A percentile compares a stretch with the other conserved stretches of the same genome.
phyloP scores from a whole-genome alignment of 2,888 invertebrate genomes.

The Drosophila falleni region DNA sequence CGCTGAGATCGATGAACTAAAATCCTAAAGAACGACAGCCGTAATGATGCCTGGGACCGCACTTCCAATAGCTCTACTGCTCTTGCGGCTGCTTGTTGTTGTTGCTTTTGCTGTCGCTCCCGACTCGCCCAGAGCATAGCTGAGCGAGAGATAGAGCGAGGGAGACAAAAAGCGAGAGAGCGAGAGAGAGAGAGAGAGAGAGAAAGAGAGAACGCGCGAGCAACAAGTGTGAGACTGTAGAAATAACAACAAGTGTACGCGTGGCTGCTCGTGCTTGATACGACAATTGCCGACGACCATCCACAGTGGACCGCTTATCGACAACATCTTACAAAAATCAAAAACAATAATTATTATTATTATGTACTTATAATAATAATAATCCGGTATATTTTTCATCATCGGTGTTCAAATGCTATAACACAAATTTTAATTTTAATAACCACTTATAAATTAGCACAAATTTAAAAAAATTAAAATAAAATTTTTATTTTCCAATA shows the following conservation, averaged over 20 bases:
- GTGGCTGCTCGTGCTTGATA: conserved; percentile 59
- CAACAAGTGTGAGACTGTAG: conserved; percentile 20
- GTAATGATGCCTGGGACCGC: conserved; percentile 62
- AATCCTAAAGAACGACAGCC: conserved; percentile 73
- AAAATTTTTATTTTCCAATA: neutral
- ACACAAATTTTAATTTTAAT: too few relatives aligned
- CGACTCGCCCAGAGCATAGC: conserved; percentile 33
- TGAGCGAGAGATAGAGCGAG: conserved; percentile 6
- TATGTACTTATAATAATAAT: too few relatives aligned
- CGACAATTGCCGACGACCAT: conserved; percentile 29
- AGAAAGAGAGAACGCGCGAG: neutral
- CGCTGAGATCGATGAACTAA: conserved; percentile 85
- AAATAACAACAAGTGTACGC: conserved; percentile 68
- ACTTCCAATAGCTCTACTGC: conserved; percentile 33
- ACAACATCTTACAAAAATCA: neutral
- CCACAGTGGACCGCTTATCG: neutral
- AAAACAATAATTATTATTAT: neutral
- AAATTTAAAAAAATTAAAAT: neutral
- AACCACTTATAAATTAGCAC: neutral
- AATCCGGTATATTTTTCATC: neutral
- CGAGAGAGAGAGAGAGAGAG: neutral
- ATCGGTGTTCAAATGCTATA: too few relatives aligned
- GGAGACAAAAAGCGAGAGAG: too few relatives aligned
- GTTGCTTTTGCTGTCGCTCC: conserved; percentile 30
- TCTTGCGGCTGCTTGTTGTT: conserved; percentile 5